phyloP scores from a whole-genome alignment of 1,140 invertebrate species.

The Probaryconus sp. region DNA sequence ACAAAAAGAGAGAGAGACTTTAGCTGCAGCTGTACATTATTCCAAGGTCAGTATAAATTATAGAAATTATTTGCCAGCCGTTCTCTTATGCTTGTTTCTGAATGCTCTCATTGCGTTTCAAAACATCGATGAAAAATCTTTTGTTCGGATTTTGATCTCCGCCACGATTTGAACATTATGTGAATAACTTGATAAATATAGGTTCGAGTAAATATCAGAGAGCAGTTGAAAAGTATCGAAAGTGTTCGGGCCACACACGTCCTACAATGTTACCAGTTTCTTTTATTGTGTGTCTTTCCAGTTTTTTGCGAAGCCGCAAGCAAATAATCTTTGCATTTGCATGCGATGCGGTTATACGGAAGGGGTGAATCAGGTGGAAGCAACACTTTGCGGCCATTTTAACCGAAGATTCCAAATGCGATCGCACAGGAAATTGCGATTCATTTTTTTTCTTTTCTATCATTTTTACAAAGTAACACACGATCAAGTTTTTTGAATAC shows the following conservation, averaged over 20 bases:
- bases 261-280: constrained; percentile 49
- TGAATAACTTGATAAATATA: constrained; percentile 30
- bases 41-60: constrained; percentile 31
- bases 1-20: no score
- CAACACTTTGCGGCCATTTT: constrained; percentile 34
- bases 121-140: constrained; percentile 23
- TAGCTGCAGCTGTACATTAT: constrained; percentile 9
- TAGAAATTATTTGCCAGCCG: constrained; percentile 19
- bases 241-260: constrained; percentile 49
- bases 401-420: constrained; percentile 25
- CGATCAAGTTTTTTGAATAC: no score
- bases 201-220: constrained; percentile 6
- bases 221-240: constrained; percentile 47
- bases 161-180: no score
- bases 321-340: constrained; percentile 54
- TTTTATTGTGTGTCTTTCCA: constrained; percentile 38
- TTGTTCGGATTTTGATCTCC: no score
- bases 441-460: no score
- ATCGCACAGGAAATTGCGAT: constrained; percentile 45
- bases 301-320: constrained; percentile 41
- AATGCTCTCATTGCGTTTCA: constrained; percentile 11
- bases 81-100: background rate
- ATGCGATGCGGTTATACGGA: constrained; percentile 53
- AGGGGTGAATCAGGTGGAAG: constrained; percentile 18
- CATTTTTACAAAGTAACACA: no score